Evolutionary conservation across 2,113 vertebrate genomes (phyloP), one percentile per base, ranked within the genome.

Genomic region (Hemibagrus wyckioides): DNA sequence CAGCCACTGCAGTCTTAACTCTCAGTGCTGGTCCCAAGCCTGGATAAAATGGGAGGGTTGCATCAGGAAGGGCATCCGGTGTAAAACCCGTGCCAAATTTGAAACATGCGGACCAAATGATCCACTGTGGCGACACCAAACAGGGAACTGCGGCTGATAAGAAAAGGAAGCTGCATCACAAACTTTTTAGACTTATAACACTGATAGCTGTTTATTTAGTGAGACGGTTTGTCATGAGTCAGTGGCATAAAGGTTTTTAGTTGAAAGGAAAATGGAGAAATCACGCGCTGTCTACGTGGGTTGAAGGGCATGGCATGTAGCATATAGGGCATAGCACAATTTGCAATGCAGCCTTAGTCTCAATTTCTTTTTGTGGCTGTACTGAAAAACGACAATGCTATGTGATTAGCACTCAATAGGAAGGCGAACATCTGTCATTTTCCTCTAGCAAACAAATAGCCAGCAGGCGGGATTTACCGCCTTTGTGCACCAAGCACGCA

Each of bases 391-490:
- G 36, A 63, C 15, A 82, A 44, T 19, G 13, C 11, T 44, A 1
- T 63, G 39, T 48, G 56, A 82, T 82, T 63, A 82, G 80, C 39
- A 63, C 15, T 63, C 36, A 63, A 10, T 82, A n/a, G 23, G 80
- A 63, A 61, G 39, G 28, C 57, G 9, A 82, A 41, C 59, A 82
- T 63, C 80, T 82, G 80, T 63, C 80, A 44, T 82, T 65, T 48
- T 17, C 39, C 44, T 63, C 57, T 28, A 30, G 80, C 39, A 82
- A 82, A 82, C 80, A 82, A 82, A 61, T 63, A 63, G 80, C 80
- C 80, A 82, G 80, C 57, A 82, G 80, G 80, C 57, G 14, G 80
- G 80, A 82, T 82, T 82, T 82, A 82, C 39, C 28, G 39, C 36
- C 56, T 80, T 82, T 63, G 25, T 82, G 36, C 25, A 63, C n/a